phyloP scores from a whole-genome alignment of 1,140 invertebrate species.

The Heliothis virescens region DNA sequence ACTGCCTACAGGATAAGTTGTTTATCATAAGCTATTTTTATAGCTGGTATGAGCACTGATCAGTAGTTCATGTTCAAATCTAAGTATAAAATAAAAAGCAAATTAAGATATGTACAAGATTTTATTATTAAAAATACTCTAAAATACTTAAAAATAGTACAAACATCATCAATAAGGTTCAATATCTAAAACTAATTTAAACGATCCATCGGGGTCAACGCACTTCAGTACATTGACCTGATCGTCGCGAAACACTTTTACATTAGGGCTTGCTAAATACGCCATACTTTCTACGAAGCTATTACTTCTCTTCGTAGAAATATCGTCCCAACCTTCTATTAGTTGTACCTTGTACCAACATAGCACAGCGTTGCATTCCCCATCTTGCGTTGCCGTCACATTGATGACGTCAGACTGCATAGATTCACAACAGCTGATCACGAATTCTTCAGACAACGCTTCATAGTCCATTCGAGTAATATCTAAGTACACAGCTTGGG shows the following conservation, averaged over 20 bases:
- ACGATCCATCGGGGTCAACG: background rate
- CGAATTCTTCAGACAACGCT: background rate
- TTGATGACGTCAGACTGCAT: background rate
- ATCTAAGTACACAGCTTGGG: background rate
- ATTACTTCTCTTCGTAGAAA: background rate
- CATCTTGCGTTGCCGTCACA: background rate
- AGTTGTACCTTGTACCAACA: conserved; percentile 80
- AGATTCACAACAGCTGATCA: background rate
- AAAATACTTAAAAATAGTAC: too few species aligned
- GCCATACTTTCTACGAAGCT: conserved; percentile 14
- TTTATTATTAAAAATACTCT: too few species aligned
- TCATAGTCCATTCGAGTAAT: background rate
- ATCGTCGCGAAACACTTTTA: background rate
- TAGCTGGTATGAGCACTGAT: too few species aligned
- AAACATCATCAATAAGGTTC: background rate
- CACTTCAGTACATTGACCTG: conserved; percentile 1
- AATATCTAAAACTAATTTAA: background rate
- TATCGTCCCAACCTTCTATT: background rate
- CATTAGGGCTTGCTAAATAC: background rate
- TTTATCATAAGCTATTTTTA: too few species aligned
- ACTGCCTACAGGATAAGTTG: too few species aligned
- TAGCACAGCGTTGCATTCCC: conserved; percentile 56
- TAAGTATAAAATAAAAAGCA: too few species aligned
- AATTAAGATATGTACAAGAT: too few species aligned
- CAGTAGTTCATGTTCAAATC: too few species aligned